Evolutionary conservation across 2,888 invertebrate genomes (phyloP).

Genomic region (Sphaerophoria rueppellii): DNA sequence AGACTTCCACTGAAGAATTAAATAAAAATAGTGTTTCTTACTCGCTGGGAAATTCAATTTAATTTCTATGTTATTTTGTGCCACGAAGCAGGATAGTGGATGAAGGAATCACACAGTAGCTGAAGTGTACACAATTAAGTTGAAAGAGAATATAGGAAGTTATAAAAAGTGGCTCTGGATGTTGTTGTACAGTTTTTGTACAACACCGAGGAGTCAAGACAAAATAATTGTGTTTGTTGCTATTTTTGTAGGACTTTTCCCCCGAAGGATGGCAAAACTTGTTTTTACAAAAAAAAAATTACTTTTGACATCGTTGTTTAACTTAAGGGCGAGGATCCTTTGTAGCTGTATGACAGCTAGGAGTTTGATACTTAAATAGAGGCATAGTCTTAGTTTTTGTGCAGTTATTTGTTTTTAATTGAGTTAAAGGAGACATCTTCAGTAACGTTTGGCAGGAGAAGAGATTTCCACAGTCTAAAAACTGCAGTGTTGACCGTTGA

Average conservation of each 20-base stretch:
- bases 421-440: constrained; percentile 4
- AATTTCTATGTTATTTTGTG: constrained; percentile 21
- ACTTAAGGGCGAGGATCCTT: neutral
- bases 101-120: constrained; percentile 13
- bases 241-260: neutral
- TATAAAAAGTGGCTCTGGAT: neutral
- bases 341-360: neutral
- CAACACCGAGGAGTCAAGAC: constrained; percentile 17
- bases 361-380: constrained; percentile 7
- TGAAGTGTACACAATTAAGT: constrained; percentile 11
- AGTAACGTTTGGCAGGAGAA: neutral
- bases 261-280: neutral
- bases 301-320: constrained; percentile 6
- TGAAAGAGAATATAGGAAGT: neutral
- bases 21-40: neutral
- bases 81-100: no score
- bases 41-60: constrained; percentile 39
- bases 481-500: neutral
- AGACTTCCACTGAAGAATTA: neutral
- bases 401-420: constrained; percentile 12
- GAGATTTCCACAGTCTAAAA: neutral
- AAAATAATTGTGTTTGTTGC: neutral
- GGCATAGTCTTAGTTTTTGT: neutral
- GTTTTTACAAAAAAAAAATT: neutral
- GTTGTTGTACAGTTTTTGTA: no score